These are phyloP conservation scores for Megaceryle torquata DNA, from an alignment of 2,113 vertebrate genomes.

Conservation along the genomic window DNA sequence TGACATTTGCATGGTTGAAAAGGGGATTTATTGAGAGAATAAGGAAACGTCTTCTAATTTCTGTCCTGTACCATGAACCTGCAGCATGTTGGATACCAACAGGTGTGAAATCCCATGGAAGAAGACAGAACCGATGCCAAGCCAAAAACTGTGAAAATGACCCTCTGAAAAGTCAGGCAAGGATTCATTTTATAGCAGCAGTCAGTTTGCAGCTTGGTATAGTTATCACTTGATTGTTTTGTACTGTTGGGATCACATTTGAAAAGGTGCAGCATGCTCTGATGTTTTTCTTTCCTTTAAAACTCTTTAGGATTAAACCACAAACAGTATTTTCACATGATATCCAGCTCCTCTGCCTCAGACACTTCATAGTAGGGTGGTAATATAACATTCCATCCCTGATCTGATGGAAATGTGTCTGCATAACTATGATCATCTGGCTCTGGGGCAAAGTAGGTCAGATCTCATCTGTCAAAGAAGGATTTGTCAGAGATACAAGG, in stretches of 20 bases:
- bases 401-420: not conserved
- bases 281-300: conserved; percentile 27
- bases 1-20: not conserved
- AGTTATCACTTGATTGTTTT: not conserved
- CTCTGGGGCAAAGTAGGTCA: not conserved
- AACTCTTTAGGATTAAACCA: not conserved
- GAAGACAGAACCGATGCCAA: not conserved
- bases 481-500: not conserved
- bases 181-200: not conserved
- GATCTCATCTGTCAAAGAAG: conserved; percentile 25
- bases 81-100: not conserved
- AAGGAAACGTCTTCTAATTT: not conserved
- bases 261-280: not conserved
- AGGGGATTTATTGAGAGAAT: not conserved
- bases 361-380: not conserved
- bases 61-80: not conserved
- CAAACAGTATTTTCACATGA: not conserved
- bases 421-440: conserved; percentile 29
- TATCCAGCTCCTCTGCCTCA: not conserved
- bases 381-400: not conserved
- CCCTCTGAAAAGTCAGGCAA: not conserved
- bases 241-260: not conserved
- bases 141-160: not conserved
- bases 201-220: not conserved
- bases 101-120: not conserved